Base-by-base conservation (phyloP, 2,113 vertebrate genomes). In the Romanogobio albipinnatus region DNA sequence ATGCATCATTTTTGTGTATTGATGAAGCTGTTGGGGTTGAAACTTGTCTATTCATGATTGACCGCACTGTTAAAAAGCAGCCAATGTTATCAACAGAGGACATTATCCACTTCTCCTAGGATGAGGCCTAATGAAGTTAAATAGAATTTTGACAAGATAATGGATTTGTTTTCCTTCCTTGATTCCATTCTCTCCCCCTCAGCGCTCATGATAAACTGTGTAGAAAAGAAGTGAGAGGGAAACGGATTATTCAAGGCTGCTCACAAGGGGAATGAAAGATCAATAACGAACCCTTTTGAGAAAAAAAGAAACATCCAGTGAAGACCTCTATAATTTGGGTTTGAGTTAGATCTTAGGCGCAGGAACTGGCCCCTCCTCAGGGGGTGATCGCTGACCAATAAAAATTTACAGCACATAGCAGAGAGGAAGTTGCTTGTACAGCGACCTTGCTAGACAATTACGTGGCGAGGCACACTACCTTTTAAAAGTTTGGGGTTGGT, bases 201-300 rank as follows among this genome's bases (percentile, higher is more conserved):
- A 86, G 61, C 49, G 76, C 64, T 64, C 86, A 43, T 90, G 87
- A 90, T 88, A 89, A 89, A 91, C 89, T 76, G 75, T 43, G 36
- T 84, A 80, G 84, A 81, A 78, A 81, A 77, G 89, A 86, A 83
- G 51, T 64, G 70, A 80, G 77, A 59, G 82, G 84, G 64, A 89
- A 90, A 88, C 84, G 85, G 83, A 91, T 91, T 86, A 90, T 90
- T 91, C 71, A 88, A 62, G 51, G 82, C 81, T 71, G 68, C 83
- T 89, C 89, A 66, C 87, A 83, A 84, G 84, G 86, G 81, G 87
- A 85, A 89, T 90, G 88, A 91, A 89, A 89, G 89, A 90, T 91
- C 91, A 87, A 93, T 93, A 91, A 86, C 90, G 87, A 91, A 87
- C 89, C 84, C 80, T 87, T 89, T 87, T 71, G 15, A 73, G 43